Evolutionary conservation across 2,113 vertebrate genomes (phyloP).

Genomic region (Galemys pyrenaicus): DNA sequence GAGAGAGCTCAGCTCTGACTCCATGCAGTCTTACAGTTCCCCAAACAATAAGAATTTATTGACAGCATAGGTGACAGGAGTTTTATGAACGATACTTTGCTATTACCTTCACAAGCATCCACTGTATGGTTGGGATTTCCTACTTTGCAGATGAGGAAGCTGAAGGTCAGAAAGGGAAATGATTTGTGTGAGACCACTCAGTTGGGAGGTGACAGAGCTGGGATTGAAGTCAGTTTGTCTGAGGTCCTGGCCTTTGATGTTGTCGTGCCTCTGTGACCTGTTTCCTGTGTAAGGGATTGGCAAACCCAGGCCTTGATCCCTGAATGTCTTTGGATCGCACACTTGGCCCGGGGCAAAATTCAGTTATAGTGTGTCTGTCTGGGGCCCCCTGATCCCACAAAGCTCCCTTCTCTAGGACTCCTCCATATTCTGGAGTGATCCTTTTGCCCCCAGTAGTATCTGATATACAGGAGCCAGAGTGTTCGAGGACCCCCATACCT

Average conservation of each 20-base stretch:
- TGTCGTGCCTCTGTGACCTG: neutral
- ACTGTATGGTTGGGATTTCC: neutral
- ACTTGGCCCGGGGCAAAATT: neutral
- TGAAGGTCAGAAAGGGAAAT: neutral
- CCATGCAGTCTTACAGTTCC: accelerated
- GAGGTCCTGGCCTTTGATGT: neutral
- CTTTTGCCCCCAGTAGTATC: accelerated
- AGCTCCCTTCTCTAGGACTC: neutral
- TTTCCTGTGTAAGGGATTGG: neutral
- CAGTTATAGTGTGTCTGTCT: accelerated
- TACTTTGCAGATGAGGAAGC: neutral
- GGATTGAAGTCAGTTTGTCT: neutral
- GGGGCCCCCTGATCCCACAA: neutral
- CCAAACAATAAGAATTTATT: neutral
- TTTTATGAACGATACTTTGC: neutral
- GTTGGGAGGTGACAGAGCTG: neutral
- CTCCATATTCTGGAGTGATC: neutral
- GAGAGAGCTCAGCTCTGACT: neutral
- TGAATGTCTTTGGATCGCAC: neutral
- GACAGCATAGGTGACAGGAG: neutral
- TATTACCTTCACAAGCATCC: neutral
- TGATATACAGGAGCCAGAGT: neutral
- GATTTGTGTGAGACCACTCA: neutral
- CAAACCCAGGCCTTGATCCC: neutral
- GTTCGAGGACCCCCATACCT: neutral